Evolutionary conservation across 2,797 vertebrate species (phyloP).

Genomic region (Ispidina picta): DNA sequence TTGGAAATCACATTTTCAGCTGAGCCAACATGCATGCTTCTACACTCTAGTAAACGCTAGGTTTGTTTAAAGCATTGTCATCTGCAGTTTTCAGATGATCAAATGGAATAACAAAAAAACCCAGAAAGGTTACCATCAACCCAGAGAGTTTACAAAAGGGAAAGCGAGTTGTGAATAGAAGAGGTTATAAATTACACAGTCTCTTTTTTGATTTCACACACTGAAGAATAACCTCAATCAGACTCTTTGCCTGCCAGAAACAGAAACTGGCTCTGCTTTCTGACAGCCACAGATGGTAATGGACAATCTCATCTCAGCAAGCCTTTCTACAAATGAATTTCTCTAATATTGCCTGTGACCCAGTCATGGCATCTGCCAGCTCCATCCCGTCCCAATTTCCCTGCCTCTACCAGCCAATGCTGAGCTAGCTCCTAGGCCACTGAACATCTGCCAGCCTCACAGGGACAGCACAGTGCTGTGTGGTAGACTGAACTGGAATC

Average conservation of each 20-base stretch:
- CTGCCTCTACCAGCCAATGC: neutral
- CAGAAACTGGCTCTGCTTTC: neutral
- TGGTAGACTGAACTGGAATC: neutral
- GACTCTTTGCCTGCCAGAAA: neutral
- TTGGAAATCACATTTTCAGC: neutral
- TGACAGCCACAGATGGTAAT: neutral
- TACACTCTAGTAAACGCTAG: neutral
- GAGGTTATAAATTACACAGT: slow-evolving; percentile 7
- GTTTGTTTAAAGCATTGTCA: neutral
- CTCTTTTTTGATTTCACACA: neutral
- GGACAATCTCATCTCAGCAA: neutral
- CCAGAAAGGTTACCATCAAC: neutral
- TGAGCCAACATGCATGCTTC: neutral
- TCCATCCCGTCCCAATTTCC: neutral
- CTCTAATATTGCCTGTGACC: neutral
- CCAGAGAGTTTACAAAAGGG: neutral
- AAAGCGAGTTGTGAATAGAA: neutral
- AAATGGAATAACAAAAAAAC: neutral
- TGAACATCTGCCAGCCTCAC: neutral
- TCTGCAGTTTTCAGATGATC: neutral
- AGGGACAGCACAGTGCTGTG: rapidly evolving
- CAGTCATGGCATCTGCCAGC: neutral
- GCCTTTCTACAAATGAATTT: neutral
- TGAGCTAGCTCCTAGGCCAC: neutral
- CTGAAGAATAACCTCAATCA: neutral